Percentiles rank a stretch among this genome's conserved stretches.
Evolutionary conservation across 1,140 invertebrate species (phyloP).

Genomic region (Drosophila malerkotliana): DNA sequence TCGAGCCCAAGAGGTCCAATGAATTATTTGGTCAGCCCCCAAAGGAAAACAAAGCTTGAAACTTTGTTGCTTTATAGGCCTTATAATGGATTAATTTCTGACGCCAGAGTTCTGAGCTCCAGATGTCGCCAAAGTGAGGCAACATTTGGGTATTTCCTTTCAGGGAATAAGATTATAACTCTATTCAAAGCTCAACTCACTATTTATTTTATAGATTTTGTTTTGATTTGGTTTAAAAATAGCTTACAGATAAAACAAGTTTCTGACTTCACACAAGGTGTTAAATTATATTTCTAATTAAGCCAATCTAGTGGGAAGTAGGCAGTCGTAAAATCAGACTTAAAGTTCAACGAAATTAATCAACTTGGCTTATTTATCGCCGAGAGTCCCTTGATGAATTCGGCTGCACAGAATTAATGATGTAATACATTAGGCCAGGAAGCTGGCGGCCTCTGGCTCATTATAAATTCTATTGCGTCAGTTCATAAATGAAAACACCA

Average conservation of each 20-base stretch:
- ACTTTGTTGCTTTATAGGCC: slow-evolving; percentile 42
- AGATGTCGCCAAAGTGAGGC: slow-evolving; percentile 30
- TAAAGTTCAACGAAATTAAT: slow-evolving; percentile 44
- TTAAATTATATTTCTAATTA: slow-evolving; percentile 48
- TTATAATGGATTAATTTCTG: slow-evolving; percentile 41
- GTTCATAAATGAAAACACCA: slow-evolving; percentile 30
- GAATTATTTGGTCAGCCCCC: slow-evolving; percentile 39
- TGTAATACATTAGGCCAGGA: slow-evolving; percentile 53
- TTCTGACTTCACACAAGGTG: slow-evolving; percentile 27
- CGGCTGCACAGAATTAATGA: slow-evolving; percentile 42
- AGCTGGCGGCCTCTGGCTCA: slow-evolving; percentile 24
- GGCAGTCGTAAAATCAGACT: slow-evolving; percentile 42
- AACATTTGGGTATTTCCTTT: neutral
- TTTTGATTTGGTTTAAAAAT: slow-evolving; percentile 25
- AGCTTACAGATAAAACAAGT: slow-evolving; percentile 22
- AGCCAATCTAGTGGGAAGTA: slow-evolving; percentile 32
- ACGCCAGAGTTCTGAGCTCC: slow-evolving; percentile 14
- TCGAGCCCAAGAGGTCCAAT: slow-evolving; percentile 47
- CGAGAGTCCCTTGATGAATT: slow-evolving; percentile 34
- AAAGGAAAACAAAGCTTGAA: slow-evolving; percentile 15
- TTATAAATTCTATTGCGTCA: slow-evolving; percentile 47
- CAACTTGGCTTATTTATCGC: slow-evolving; percentile 32
- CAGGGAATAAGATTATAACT: neutral
- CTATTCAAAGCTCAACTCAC: too few species aligned
- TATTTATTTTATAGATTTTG: slow-evolving; percentile 12